Conservation (phyloP, 2,888 invertebrate species). For the Sesia bembeciformis region DNA sequence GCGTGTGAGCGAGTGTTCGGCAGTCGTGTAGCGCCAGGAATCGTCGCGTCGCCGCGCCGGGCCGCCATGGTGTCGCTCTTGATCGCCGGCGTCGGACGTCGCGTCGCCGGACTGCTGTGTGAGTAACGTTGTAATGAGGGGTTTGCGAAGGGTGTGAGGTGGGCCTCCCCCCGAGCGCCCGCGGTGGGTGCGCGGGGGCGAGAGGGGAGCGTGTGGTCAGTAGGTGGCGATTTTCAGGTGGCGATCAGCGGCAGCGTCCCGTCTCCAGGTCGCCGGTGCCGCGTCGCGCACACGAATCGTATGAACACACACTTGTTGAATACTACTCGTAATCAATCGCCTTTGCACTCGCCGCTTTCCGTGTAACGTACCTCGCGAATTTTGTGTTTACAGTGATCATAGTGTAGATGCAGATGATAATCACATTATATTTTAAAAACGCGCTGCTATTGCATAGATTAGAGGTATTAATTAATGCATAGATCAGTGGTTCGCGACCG, state of each 20-base stretch:
- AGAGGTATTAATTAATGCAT: too few relatives aligned
- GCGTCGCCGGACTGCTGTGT: constrained; percentile 1
- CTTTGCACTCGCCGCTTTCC: too few relatives aligned
- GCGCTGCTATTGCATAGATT: too few relatives aligned
- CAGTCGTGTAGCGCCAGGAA: neutral
- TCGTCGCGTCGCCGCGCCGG: neutral
- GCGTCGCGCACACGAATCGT: constrained; percentile 10
- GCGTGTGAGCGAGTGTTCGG: neutral
- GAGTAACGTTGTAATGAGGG: neutral
- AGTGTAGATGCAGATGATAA: too few relatives aligned
- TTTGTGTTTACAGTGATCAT: too few relatives aligned
- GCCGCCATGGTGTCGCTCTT: neutral
- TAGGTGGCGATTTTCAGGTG: constrained; percentile 27
- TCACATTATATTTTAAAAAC: too few relatives aligned
- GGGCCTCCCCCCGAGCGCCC: neutral
- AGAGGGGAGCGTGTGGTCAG: constrained; percentile 13
- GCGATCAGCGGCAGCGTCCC: constrained; percentile 7
- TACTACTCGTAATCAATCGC: neutral
- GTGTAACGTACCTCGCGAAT: too few relatives aligned
- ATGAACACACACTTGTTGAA: neutral
- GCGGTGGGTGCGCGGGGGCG: too few relatives aligned
- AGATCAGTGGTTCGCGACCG: too few relatives aligned
- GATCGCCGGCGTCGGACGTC: constrained; percentile 6
- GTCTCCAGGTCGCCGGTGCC: constrained; percentile 2
- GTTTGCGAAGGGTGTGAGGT: neutral